Percentiles rank a stretch among this genome's conserved stretches.
Conservation (phyloP, 2,113 vertebrate genomes). For the Paracanthobrama guichenoti region DNA sequence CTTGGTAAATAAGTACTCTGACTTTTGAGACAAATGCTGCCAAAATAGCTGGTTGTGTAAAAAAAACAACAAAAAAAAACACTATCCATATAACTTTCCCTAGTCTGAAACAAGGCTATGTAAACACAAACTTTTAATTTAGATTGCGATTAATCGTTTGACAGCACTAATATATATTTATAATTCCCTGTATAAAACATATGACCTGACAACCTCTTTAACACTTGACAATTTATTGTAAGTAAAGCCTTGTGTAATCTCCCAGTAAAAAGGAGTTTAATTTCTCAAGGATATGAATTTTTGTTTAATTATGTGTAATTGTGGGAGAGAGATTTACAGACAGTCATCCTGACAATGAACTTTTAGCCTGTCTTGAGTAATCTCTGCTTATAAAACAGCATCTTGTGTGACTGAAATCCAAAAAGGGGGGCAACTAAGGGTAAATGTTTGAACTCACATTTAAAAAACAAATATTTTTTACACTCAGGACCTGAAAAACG, state of each 20-base stretch:
- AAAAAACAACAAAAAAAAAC: too few species aligned
- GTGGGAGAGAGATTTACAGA: background rate
- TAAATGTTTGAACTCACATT: background rate
- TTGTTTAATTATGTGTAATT: conserved; percentile 5
- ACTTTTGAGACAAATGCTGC: background rate
- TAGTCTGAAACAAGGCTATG: too few species aligned
- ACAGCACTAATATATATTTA: too few species aligned
- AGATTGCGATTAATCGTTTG: too few species aligned
- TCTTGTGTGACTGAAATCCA: background rate
- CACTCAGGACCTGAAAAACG: background rate
- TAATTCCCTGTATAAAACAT: background rate
- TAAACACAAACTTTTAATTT: too few species aligned
- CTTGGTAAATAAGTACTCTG: background rate
- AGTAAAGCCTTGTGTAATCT: background rate
- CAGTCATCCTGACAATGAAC: background rate
- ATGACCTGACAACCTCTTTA: background rate
- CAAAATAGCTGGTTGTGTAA: background rate
- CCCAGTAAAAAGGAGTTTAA: background rate
- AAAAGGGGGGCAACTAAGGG: background rate
- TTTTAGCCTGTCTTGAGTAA: conserved; percentile 3
- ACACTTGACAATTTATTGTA: background rate
- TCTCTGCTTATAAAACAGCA: background rate
- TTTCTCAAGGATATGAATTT: background rate
- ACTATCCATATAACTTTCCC: too few species aligned
- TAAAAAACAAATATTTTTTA: background rate